Evolutionary conservation across 2,888 invertebrate species (phyloP).

Genomic region (Dryomyza anilis): DNA sequence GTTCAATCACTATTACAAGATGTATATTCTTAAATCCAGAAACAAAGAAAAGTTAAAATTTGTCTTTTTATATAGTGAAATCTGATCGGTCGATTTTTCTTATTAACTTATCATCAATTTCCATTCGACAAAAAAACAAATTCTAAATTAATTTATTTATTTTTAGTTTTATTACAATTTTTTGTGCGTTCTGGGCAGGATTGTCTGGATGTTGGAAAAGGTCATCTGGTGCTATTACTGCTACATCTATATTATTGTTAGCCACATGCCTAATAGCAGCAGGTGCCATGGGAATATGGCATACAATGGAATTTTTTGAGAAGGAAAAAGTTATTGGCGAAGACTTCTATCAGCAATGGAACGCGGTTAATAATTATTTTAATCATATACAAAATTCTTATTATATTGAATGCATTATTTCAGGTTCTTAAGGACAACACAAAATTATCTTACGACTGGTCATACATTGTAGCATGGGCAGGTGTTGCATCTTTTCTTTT

Average conservation of each 20-base stretch:
- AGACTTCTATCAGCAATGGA: conserved; percentile 93
- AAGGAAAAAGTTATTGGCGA: conserved; percentile 92
- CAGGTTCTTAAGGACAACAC: conserved; percentile 86
- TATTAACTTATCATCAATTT: too few relatives aligned
- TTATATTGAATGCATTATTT: not conserved
- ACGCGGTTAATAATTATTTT: conserved; percentile 67
- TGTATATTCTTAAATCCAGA: too few relatives aligned
- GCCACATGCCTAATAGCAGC: conserved; percentile 82
- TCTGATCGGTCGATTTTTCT: too few relatives aligned
- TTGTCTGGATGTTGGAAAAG: conserved; percentile 96
- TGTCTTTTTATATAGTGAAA: too few relatives aligned
- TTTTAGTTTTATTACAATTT: conserved; percentile 81
- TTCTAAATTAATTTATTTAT: not conserved
- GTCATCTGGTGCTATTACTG: conserved; percentile 90
- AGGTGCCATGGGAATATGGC: conserved; percentile 95
- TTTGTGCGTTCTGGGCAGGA: conserved; percentile 94
- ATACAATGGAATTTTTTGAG: conserved; percentile 94
- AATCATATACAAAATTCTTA: not conserved
- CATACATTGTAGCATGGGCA: conserved; percentile 96
- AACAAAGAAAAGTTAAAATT: too few relatives aligned
- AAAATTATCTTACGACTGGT: conserved; percentile 92
- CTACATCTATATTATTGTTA: conserved; percentile 76
- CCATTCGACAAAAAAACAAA: not conserved
- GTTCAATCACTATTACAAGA: too few relatives aligned
- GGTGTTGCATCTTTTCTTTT: conserved; percentile 91